These are phyloP conservation scores for Catostomus latipinnis DNA, from an alignment of 2,797 vertebrate species.

Conservation along the genomic window DNA sequence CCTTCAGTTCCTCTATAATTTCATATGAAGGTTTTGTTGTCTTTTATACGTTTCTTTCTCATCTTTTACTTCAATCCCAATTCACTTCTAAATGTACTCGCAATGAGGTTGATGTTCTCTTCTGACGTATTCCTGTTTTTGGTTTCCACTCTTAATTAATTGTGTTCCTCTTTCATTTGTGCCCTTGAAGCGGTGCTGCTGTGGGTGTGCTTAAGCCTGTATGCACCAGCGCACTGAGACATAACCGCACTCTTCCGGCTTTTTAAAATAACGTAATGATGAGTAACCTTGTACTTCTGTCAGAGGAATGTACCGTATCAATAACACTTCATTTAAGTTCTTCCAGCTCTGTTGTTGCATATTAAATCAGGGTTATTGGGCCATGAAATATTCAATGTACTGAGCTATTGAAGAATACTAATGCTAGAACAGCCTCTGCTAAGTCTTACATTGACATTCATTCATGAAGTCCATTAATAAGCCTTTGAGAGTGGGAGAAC, in stretches of 20 bases:
- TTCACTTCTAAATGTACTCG: background rate
- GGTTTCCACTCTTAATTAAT: constrained; percentile 17
- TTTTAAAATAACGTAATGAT: constrained; percentile 5
- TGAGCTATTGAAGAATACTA: background rate
- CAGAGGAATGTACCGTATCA: background rate
- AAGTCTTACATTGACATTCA: background rate
- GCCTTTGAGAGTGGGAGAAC: background rate
- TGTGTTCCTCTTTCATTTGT: constrained; percentile 1
- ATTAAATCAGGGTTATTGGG: constrained; percentile 3
- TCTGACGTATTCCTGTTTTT: background rate
- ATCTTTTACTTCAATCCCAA: background rate
- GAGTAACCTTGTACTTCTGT: constrained; percentile 14
- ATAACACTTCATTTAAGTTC: constrained; percentile 18
- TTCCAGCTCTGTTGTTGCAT: background rate
- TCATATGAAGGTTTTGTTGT: background rate
- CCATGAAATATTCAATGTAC: constrained; percentile 5
- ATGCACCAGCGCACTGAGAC: background rate
- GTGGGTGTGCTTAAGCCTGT: background rate
- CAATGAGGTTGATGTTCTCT: background rate
- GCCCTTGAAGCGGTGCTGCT: constrained; percentile 14
- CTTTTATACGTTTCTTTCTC: background rate
- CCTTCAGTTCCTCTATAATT: no score
- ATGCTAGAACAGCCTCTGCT: background rate
- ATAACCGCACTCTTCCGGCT: background rate
- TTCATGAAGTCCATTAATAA: background rate